Conservation (phyloP, 2,113 vertebrate genomes). For the Micronycteris hirsuta region DNA sequence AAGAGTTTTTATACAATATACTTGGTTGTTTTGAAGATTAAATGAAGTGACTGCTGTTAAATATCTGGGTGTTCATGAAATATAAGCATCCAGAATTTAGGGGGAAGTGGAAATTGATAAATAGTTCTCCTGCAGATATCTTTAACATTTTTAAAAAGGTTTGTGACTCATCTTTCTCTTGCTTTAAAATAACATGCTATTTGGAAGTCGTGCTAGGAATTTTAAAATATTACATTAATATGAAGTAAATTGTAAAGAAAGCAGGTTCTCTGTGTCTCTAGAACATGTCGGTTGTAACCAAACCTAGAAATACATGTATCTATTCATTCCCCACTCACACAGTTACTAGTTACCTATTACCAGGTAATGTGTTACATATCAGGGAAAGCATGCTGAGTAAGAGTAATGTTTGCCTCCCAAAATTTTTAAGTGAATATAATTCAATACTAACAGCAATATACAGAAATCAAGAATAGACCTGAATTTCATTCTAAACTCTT, state of each 20-base stretch:
- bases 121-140: background rate
- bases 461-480: background rate
- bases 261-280: background rate
- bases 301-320: background rate
- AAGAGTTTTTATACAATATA: background rate
- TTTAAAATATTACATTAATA: background rate
- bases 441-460: background rate
- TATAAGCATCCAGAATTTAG: background rate
- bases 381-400: background rate
- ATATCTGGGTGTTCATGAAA: background rate
- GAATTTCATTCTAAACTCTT: background rate
- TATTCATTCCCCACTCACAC: background rate
- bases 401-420: background rate
- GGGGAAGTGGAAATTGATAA: background rate
- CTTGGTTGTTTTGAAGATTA: background rate
- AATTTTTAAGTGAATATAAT: background rate
- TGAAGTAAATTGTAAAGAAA: background rate
- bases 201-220: background rate
- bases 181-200: background rate
- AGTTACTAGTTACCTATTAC: background rate
- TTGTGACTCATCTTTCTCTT: background rate
- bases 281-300: background rate
- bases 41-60: background rate
- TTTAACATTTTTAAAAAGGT: background rate
- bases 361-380: background rate